These are phyloP conservation scores for Aeoliscus strigatus DNA, from an alignment of 2,797 vertebrate genomes.

Conservation along the genomic window DNA sequence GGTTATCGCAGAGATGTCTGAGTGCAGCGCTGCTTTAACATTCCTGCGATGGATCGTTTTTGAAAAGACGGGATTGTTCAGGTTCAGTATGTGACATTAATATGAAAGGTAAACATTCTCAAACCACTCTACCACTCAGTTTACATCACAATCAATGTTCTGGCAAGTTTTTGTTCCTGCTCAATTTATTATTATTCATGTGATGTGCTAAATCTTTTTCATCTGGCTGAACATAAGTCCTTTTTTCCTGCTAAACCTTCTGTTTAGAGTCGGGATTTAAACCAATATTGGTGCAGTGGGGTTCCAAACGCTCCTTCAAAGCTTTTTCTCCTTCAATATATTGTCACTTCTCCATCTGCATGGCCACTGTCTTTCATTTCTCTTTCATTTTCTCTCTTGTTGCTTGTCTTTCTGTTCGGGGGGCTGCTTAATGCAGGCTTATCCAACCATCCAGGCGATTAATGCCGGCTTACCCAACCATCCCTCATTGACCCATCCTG, in stretches of 20 bases:
- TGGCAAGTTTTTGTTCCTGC: conserved; percentile 47
- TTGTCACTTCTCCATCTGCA: conserved; percentile 71
- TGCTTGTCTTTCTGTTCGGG: conserved; percentile 55
- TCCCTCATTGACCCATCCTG: conserved; percentile 41
- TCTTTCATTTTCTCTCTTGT: conserved; percentile 51
- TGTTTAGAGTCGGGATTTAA: conserved; percentile 73
- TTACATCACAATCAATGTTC: conserved; percentile 73
- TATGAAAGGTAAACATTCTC: conserved; percentile 64
- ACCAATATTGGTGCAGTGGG: conserved; percentile 69
- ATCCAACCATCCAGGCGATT: conserved; percentile 63
- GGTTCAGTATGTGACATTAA: conserved; percentile 61
- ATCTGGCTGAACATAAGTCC: conserved; percentile 63
- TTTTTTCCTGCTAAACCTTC: conserved; percentile 50
- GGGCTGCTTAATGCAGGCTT: conserved; percentile 66
- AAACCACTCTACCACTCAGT: conserved; percentile 44
- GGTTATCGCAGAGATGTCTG: no score
- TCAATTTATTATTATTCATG: conserved; percentile 78
- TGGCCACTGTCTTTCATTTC: conserved; percentile 60
- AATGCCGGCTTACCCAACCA: conserved; percentile 60
- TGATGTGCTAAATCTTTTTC: conserved; percentile 67
- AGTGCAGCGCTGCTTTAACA: conserved; percentile 11
- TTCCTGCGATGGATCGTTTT: conserved; percentile 30
- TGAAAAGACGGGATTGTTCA: conserved; percentile 46
- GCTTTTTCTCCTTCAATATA: conserved; percentile 60
- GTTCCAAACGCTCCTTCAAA: conserved; percentile 59